Evolutionary conservation across 2,797 vertebrate species (phyloP), one percentile per base, ranked within the genome.

Genomic region (Bryconaethiops microstoma): DNA sequence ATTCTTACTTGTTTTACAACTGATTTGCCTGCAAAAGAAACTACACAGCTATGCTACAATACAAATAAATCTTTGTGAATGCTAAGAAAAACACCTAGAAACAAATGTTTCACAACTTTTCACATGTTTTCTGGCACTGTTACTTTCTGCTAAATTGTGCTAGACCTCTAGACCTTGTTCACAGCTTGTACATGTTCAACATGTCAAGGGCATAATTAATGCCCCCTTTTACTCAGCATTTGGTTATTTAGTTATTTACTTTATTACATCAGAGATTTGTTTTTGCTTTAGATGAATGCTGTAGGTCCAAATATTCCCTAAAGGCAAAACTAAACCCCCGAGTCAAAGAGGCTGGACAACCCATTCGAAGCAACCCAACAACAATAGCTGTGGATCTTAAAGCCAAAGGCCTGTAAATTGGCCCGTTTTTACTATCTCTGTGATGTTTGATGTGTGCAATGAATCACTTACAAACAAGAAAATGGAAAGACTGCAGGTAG

Each of bases 1-100:
- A 92, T 92, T 92, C 91, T 89, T 87, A 80, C 88, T 85, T 82
- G 84, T 92, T 93, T 92, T 91, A 93, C 87, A 91, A 89, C 89
- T 83, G 83, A 88, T 87, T 85, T 68, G 79, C 78, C 67, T 86
- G 87, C 90, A 91, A 87, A 85, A 87, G 85, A 89, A 82, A 74
- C 86, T 79, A 86, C 89, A 87, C 84, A 87, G 85, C 87, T 87
- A 78, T 86, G 84, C 87, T 89, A 82, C 78, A 81, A 81, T 54
- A 79, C 81, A 87, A 91, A 86, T 83, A 83, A 86, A 79, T 77
- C 77, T 84, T 80, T 85, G 83, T 88, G 81, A 87, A 88, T 72
- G 67, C 76, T 75, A 59, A 74, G 74, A 78, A 76, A 81, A 76
- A 60, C 59, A 35, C 65, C 63, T 57, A 57, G 73, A 63, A 82